Base-by-base conservation (phyloP, 2,797 vertebrate genomes). In the Macroramphosus scolopax region DNA sequence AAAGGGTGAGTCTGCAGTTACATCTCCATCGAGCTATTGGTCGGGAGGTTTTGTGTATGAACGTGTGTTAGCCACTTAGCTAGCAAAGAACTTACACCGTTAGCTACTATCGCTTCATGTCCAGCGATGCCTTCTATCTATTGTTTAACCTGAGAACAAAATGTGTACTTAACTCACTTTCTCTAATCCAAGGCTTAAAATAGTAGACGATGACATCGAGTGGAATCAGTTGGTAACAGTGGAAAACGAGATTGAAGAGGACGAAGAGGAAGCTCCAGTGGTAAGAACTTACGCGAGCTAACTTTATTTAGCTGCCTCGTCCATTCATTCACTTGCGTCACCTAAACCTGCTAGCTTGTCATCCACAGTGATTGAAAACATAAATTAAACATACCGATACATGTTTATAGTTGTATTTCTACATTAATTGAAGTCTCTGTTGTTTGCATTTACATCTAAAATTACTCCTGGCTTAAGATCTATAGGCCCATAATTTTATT, bases 151-250 rank as follows among this genome's bases (percentile, higher is more conserved):
- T 36, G 13, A 18, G 12, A 1, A 16, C 13, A 15, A n/a, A n/a
- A n/a, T 11, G 0, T 18, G 9, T 1, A 12, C 3, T 8, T 13
- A 17, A 38, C 36, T 33, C 0, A 10, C 1, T 3, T 17, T 42
- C 2, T 52, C 10, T 20, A 28, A 2, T 44, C 68, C 12, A 68
- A 96, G 94, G 47, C 91, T 96, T 71, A 92, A 91, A 45, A 96
- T 96, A 63, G 94, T 96, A 16, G 94, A 96, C 61, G 94, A 96
- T 65, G 92, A 95, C 49, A 83, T 93, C 41, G 91, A 93, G 54
- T 96, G 94, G 94, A 89, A 80, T 49, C 88, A 89, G 40, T 79
- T 86, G 50, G 76, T 83, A 1, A 36, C 57, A 14, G 64, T 78
- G 14, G 86, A 86, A 17, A 69, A 56, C 20, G 84, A 89, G 30